A percentile compares a stretch with the other conserved stretches of the same genome.
Evolutionary conservation across 2,113 vertebrate genomes (phyloP).

Genomic region (Thalassoma bifasciatum): DNA sequence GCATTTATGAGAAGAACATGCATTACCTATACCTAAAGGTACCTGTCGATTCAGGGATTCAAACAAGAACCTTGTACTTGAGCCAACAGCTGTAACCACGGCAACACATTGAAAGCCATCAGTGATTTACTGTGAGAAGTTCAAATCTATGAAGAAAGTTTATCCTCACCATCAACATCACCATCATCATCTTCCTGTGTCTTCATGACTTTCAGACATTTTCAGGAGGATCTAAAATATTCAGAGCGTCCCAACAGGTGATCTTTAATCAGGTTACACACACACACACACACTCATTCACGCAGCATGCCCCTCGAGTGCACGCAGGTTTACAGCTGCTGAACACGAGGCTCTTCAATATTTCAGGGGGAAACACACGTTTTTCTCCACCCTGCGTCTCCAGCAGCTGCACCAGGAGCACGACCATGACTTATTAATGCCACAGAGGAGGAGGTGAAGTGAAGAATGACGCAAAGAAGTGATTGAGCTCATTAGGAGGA

Average conservation of each 20-base stretch:
- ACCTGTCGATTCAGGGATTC: too few species aligned
- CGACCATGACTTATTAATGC: constrained; percentile 58
- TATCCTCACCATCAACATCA: constrained; percentile 7
- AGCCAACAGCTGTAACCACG: too few species aligned
- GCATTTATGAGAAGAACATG: too few species aligned
- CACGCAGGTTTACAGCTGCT: constrained; percentile 62
- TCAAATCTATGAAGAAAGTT: too few species aligned
- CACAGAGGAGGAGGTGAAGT: constrained; percentile 27
- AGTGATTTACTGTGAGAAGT: too few species aligned
- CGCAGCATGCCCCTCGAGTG: constrained; percentile 1
- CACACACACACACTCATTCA: constrained; percentile 14
- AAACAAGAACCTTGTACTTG: too few species aligned
- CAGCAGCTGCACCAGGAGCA: constrained; percentile 20
- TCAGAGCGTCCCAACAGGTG: constrained; percentile 47
- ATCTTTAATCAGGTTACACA: constrained; percentile 34
- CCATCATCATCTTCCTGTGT: too few species aligned
- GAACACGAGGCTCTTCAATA: constrained; percentile 62
- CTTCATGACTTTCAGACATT: constrained; percentile 42
- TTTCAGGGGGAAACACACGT: constrained; percentile 50
- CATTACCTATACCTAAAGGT: too few species aligned
- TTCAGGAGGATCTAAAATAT: constrained; percentile 56
- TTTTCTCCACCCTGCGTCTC: constrained; percentile 44
- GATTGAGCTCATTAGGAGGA: constrained; percentile 27
- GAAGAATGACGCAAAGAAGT: constrained; percentile 48
- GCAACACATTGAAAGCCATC: too few species aligned